A percentile compares a stretch with the other conserved stretches of the same genome.
Evolutionary conservation across 2,888 invertebrate genomes (phyloP).

Genomic region (Drosophila maculinotata): DNA sequence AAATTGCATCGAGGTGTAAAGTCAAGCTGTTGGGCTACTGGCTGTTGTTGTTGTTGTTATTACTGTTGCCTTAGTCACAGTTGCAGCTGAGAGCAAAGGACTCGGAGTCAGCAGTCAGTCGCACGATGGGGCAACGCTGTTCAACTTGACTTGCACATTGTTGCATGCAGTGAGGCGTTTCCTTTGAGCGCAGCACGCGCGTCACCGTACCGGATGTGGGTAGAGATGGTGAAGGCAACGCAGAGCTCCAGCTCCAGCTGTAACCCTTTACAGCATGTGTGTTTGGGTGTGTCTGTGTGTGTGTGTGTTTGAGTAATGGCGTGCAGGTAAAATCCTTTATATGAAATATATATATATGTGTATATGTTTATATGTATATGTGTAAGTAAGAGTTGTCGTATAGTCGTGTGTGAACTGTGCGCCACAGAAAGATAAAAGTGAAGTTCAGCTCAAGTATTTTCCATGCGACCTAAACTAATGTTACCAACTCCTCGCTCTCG

Average conservation of each 20-base stretch:
- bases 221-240: background rate
- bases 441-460: constrained; percentile 69
- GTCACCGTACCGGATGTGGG: constrained; percentile 17
- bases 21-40: constrained; percentile 59
- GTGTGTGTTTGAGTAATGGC: constrained; percentile 57
- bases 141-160: constrained; percentile 73
- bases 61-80: constrained; percentile 3
- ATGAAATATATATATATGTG: constrained; percentile 31
- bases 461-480: constrained; percentile 55
- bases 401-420: constrained; percentile 7
- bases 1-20: constrained; percentile 77
- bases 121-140: constrained; percentile 36
- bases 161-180: constrained; percentile 70
- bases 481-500: constrained; percentile 29
- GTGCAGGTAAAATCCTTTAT: constrained; percentile 60
- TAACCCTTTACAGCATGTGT: constrained; percentile 28
- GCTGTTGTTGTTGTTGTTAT: constrained; percentile 15
- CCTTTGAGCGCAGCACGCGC: constrained; percentile 61
- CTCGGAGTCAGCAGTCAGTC: constrained; percentile 30
- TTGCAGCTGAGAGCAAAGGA: constrained; percentile 12
- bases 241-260: constrained; percentile 27
- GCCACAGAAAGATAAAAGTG: constrained; percentile 55
- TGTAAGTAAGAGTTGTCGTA: constrained; percentile 8
- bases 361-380: constrained; percentile 13
- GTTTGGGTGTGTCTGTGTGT: constrained; percentile 7